Percentiles rank a stretch among this genome's conserved stretches.
Conservation (phyloP, 2,888 invertebrate genomes). For the Diarsia mendica region DNA sequence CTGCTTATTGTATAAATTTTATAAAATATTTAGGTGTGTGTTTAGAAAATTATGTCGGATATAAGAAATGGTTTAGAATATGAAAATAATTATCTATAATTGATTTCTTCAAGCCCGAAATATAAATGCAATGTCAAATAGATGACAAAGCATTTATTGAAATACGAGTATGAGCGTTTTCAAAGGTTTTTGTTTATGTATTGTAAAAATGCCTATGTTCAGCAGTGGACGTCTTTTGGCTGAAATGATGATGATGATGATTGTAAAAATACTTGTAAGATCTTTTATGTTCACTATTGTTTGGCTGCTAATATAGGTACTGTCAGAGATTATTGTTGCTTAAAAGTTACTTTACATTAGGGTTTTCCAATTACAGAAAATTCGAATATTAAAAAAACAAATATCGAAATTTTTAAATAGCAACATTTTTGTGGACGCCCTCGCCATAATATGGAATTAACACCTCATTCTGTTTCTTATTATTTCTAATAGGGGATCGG, state of each 20-base stretch:
- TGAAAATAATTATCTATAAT: background rate
- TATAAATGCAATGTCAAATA: slow-evolving; percentile 2
- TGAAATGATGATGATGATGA: too few relatives aligned
- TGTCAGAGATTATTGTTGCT: slow-evolving; percentile 9
- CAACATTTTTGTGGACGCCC: slow-evolving; percentile 3
- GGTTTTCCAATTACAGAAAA: background rate
- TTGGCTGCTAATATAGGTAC: background rate
- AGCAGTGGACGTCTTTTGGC: too few relatives aligned
- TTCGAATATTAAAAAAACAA: background rate
- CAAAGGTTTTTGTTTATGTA: background rate
- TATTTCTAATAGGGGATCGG: too few relatives aligned
- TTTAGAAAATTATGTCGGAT: slow-evolving; percentile 29
- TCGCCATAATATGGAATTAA: slow-evolving; percentile 4
- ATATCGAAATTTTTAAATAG: background rate
- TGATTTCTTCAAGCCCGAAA: background rate
- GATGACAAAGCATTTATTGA: background rate
- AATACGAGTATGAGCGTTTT: background rate
- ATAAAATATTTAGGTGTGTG: slow-evolving; percentile 41
- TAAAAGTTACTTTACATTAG: background rate
- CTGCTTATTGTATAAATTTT: slow-evolving; percentile 46
- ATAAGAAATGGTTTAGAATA: background rate
- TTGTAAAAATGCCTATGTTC: too few relatives aligned
- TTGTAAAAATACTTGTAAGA: background rate
- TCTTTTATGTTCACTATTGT: background rate
- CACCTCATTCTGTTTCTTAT: background rate